Base-by-base conservation (phyloP, 1,140 invertebrate species). In the Brachionus rubens region DNA sequence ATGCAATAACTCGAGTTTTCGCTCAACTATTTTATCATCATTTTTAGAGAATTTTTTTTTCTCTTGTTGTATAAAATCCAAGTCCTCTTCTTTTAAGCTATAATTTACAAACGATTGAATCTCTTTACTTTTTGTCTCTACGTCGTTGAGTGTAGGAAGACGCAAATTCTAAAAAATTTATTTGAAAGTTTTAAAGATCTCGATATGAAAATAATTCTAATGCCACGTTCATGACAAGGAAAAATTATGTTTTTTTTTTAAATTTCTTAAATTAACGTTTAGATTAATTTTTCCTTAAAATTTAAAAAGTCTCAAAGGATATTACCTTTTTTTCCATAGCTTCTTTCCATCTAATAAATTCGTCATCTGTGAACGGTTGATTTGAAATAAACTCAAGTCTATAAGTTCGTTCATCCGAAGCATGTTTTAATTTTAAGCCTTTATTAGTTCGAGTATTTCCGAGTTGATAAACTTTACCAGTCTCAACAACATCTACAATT, bases 331-430 rank as follows among this genome's bases (percentile, higher is more conserved):
- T 83, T 33, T 87, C 87, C 82, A 94, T 92, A 0, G 91, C 88
- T 79, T 93, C 90, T 79, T 90, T 88, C 95, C 95, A 99, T 82
- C 96, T 94, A 41, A 88, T 87, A 82, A 94, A 99, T 85, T 99
- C 96, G 2, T 88, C 89, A 21, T 96, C 92, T 0, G 91, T 91
- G 81, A 98, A 98, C 80, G 94, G 91, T 52, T 92, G 90, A 87
- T 99, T 99, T 3, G 94, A 97, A n/a, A 99, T 91, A 83, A 96
- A 98, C 83, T 98, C 94, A 65, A 99, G 85, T 33, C 95, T 85
- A 82, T 97, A 98, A 0, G 96, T 93, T 30, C 93, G 86, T 82
- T 96, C 93, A 77, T 96, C 91, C 0, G 88, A 87, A 0, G 93
- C 95, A 83, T 97, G 93, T 48, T 92, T 88, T 19, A 91, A 79